phyloP scores from a whole-genome alignment of 2,113 vertebrate genomes.

The Zosterops japonicus region DNA sequence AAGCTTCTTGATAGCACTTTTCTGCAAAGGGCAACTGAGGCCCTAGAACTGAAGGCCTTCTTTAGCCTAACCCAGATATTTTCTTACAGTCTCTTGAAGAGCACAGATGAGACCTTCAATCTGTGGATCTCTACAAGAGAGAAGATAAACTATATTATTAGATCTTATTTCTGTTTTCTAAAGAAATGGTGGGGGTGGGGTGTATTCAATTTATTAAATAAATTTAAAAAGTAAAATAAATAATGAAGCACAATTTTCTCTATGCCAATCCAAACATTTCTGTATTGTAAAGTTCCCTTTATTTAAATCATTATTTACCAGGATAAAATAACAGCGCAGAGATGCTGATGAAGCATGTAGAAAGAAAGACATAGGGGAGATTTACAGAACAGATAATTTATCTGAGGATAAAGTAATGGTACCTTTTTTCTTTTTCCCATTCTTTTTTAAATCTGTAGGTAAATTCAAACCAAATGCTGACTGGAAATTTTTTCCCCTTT shows the following conservation, averaged over 20 bases:
- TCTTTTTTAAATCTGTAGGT: background rate
- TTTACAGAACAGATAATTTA: background rate
- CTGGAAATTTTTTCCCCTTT: conserved; percentile 25
- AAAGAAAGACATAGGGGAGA: background rate
- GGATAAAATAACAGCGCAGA: background rate
- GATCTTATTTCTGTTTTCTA: background rate
- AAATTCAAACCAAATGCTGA: conserved; percentile 66
- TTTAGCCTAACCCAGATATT: background rate
- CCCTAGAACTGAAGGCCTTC: background rate
- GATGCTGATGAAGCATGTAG: background rate
- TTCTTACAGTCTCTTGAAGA: background rate
- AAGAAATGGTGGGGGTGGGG: background rate
- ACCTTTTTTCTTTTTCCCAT: background rate
- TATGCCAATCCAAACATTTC: background rate
- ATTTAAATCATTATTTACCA: background rate
- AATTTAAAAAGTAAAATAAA: background rate
- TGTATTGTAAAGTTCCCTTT: background rate
- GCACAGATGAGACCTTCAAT: background rate
- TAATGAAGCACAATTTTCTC: background rate
- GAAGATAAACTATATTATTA: background rate
- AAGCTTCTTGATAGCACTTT: background rate
- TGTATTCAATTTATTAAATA: background rate
- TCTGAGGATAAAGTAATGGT: background rate
- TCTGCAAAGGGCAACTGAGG: background rate
- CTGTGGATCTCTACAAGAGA: background rate